Evolutionary conservation across 2,113 vertebrate species (phyloP), one percentile per base, ranked within the genome.

Genomic region (Gasterosteus nipponicus): DNA sequence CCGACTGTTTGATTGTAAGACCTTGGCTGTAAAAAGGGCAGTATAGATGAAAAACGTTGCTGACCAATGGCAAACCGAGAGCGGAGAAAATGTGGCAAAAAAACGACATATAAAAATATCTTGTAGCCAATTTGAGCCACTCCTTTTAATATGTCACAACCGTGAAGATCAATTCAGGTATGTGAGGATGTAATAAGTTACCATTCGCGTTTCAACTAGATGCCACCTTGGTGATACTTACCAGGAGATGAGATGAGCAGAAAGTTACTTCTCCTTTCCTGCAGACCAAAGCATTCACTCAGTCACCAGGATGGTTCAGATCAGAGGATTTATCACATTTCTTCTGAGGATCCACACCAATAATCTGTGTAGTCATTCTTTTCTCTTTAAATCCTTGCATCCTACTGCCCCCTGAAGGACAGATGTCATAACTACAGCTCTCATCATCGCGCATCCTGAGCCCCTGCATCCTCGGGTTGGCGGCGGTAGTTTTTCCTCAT

Each of bases 351-450:
- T 41, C 61, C 41, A 9, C 16, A 56, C 41, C 42, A 41, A 18
- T 5, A 22, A 12, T 31, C 39, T 57, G 16, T 22, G 19, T 39
- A 9, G 35, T n/a, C 39, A 15, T 2, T 42, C 3, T 4, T 16
- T 0, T 0, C 0, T 38, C 18, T 29, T 47, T 31, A 3, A 3
- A 44, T 26, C 3, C n/a, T 39, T 47, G 35, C 7, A 41, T 38
- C n/a, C 46, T 78, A 87, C 80, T 89, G 84, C 78, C 65, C 68
- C 59, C 90, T 79, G 41, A 68, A 89, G 91, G 82, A 38, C 0
- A 67, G 2, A 0, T 0, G 5, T 3, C 11, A 19, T 3, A 44
- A 65, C 49, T 51, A 58, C 75, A 81, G 15, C n/a, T 29, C 11
- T 8, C 4, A 38, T 26, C n/a, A 33, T 42, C 0, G 22, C 10